These are phyloP conservation scores for Mobula birostris DNA, from an alignment of 2,113 vertebrate genomes.

Conservation along the genomic window DNA sequence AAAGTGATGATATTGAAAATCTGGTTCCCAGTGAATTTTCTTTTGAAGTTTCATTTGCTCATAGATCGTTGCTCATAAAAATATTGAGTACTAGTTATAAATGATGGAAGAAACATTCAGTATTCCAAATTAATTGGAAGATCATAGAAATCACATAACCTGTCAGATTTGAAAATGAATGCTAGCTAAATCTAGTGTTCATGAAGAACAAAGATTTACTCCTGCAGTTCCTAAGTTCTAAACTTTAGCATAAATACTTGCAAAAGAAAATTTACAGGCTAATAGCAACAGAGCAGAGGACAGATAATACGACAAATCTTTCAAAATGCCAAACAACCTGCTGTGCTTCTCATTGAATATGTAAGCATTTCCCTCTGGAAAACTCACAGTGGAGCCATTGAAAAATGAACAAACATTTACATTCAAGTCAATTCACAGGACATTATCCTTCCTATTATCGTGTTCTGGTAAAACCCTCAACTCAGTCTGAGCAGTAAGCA, in stretches of 20 bases:
- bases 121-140: not conserved
- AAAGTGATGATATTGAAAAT: not conserved
- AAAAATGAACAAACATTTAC: not conserved
- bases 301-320: not conserved
- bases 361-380: not conserved
- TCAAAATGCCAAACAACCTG: not conserved
- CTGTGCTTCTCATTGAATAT: not conserved
- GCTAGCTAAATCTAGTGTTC: not conserved
- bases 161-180: not conserved
- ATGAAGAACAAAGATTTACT: not conserved
- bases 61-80: not conserved
- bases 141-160: not conserved
- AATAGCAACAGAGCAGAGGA: not conserved
- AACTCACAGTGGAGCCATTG: not conserved
- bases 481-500: not conserved
- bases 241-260: not conserved
- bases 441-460: not conserved
- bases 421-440: not conserved
- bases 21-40: not conserved
- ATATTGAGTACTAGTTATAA: not conserved
- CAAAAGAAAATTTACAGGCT: not conserved
- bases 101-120: not conserved
- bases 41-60: not conserved
- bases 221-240: not conserved
- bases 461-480: not conserved